Evolutionary conservation across 1,140 invertebrate genomes (phyloP), one percentile per base, ranked within the genome.

Genomic region (Drepana arcuata): DNA sequence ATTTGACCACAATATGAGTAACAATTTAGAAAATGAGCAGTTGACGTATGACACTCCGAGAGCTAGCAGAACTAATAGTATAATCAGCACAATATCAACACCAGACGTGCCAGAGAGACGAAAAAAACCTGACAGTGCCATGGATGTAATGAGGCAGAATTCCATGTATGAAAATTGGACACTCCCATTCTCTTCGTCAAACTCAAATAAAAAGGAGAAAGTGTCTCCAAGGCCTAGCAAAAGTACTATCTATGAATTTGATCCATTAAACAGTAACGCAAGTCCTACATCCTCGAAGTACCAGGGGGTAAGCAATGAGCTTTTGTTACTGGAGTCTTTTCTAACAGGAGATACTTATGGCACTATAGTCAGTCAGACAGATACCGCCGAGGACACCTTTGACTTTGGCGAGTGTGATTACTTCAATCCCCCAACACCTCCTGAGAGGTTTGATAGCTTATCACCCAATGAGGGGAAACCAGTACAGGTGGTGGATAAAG

Each of bases 181-280:
- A 6, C 26, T 77, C 7, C 68, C 65, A 13, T 49, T 52, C 41
- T 28, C 41, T 5, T 3, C 21, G 24, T 14, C 47, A 35, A 32
- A 28, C 7, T 32, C 14, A 14, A n/a, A n/a, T n/a, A n/a, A n/a
- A n/a, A n/a, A n/a, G n/a, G n/a, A n/a, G n/a, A n/a, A n/a, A n/a
- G 16, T 15, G 27, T 25, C 13, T 34, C 23, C 46, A 24, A 62
- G 69, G 16, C 60, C 68, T 7, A 75, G 72, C 41, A 69, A 77
- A 34, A 78, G 73, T 51, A 77, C 71, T 23, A 77, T 81, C 13
- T 72, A 65, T 63, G 73, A 78, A 45, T 77, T 78, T 74, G 77
- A 81, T 48, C 77, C 77, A 13, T 39, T 81, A 14, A 69, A 78
- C 12, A n/a, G n/a, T n/a, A 50, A 48, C 14, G 43, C 39, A 28